Evolutionary conservation across 2,797 vertebrate genomes (phyloP).

Genomic region (Forpus xanthops): DNA sequence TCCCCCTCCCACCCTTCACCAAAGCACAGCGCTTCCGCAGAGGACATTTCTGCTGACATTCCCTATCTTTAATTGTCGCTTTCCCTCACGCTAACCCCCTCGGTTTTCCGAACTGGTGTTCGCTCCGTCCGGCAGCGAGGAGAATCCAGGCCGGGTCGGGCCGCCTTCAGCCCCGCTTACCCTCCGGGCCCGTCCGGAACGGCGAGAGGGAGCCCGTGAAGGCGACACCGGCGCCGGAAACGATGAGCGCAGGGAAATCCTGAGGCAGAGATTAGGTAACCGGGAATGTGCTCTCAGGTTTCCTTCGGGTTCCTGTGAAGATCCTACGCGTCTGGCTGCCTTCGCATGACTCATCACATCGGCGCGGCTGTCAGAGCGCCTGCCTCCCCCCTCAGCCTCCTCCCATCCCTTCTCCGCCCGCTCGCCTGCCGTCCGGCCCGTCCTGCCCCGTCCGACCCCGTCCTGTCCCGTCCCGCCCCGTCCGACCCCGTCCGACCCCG

Average conservation of each 20-base stretch:
- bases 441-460: too few species aligned
- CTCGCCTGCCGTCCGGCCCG: too few species aligned
- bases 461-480: too few species aligned
- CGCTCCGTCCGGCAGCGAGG: not conserved
- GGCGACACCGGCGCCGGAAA: slow-evolving; percentile 4
- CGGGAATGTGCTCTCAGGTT: slow-evolving; percentile 40
- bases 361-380: not conserved
- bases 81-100: not conserved
- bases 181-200: not conserved
- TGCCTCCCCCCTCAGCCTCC: not conserved
- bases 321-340: slow-evolving; percentile 60
- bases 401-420: not conserved
- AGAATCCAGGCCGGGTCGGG: not conserved
- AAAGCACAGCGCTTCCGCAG: not conserved
- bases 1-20: not conserved
- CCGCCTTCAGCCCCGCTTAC: not conserved
- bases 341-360: slow-evolving; percentile 40
- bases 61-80: not conserved
- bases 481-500: too few species aligned
- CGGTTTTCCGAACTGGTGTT: not conserved
- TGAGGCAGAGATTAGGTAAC: slow-evolving; percentile 43
- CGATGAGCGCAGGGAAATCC: slow-evolving; percentile 38
- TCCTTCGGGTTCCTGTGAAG: slow-evolving; percentile 39
- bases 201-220: not conserved
- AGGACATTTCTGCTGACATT: not conserved